Conservation (phyloP, 2,888 invertebrate species). For the Lamellibrachia satsuma region DNA sequence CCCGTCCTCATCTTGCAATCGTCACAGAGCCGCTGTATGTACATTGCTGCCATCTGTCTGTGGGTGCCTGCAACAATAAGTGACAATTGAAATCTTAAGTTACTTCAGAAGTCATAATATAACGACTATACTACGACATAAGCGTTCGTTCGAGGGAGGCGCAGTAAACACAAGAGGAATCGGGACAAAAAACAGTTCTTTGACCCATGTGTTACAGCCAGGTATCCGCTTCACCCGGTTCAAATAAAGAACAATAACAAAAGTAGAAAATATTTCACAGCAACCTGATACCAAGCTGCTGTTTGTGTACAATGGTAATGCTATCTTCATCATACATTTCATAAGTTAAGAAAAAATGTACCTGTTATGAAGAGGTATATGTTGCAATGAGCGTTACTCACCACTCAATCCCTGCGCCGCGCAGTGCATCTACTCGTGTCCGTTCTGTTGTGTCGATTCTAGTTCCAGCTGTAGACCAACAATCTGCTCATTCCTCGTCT, state of each 20-base stretch:
- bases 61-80: not conserved
- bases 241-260: no score
- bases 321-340: no score
- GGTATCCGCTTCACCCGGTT: no score
- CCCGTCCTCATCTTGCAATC: not conserved
- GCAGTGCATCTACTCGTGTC: not conserved
- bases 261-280: no score
- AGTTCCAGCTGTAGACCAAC: not conserved
- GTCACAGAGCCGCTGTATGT: not conserved
- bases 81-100: not conserved
- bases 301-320: not conserved
- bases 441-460: not conserved
- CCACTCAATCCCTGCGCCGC: not conserved
- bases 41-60: not conserved
- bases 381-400: no score
- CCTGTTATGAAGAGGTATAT: no score
- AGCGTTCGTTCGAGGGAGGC: not conserved
- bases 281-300: no score
- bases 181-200: not conserved
- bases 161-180: not conserved
- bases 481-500: slow-evolving; percentile 11
- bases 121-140: not conserved
- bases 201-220: no score
- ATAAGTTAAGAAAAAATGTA: no score
- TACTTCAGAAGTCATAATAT: not conserved